A percentile compares a stretch with the other conserved stretches of the same genome.
Conservation (phyloP, 2,888 invertebrate species). For the Metopia argyrocephala region DNA sequence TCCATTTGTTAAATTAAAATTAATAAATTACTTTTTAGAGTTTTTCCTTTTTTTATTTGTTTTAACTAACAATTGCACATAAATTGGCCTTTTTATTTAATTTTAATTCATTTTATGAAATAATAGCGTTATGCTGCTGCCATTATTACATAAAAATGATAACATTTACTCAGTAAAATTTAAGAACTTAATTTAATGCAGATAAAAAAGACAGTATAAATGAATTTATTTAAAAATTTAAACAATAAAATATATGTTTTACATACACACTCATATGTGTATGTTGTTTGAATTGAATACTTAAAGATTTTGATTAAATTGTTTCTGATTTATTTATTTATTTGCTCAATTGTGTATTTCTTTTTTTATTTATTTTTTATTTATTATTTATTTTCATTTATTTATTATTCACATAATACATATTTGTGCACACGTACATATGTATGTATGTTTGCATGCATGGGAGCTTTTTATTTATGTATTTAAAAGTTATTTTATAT, state of each 20-base stretch:
- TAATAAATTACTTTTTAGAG: neutral
- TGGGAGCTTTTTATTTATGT: neutral
- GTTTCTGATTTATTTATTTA: neutral
- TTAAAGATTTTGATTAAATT: conserved; percentile 60
- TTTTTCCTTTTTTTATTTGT: conserved; percentile 25
- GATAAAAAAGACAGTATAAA: neutral
- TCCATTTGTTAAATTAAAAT: conserved; percentile 2
- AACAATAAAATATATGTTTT: neutral
- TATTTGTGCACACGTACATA: conserved; percentile 1
- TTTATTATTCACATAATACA: conserved; percentile 15
- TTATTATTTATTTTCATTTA: conserved; percentile 12
- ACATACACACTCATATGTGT: neutral
- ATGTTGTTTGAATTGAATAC: conserved; percentile 21
- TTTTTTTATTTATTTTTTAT: neutral
- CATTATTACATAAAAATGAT: no score
- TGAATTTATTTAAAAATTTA: neutral
- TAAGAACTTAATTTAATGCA: neutral
- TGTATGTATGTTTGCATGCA: neutral
- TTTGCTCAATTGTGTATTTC: neutral
- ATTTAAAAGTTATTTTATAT: neutral
- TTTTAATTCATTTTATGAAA: conserved; percentile 44
- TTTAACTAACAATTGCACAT: conserved; percentile 60
- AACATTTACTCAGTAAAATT: no score
- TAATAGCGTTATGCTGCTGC: neutral
- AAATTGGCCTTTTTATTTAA: conserved; percentile 42